These are phyloP conservation scores for Actenoides lindsayi DNA, from an alignment of 2,113 vertebrate genomes.

Conservation along the genomic window DNA sequence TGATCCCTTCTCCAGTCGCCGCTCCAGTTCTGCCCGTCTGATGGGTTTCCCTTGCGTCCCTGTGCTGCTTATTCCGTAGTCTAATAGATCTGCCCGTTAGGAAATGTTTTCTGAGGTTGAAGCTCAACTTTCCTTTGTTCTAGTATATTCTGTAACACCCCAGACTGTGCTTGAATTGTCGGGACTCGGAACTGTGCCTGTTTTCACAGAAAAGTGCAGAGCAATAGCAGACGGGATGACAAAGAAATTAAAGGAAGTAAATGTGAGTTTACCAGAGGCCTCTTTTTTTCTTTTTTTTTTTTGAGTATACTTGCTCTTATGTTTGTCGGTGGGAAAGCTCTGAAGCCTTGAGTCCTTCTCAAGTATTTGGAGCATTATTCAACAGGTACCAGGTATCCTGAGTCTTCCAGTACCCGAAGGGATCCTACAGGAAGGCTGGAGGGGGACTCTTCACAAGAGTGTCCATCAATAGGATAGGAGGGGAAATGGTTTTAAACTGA, in stretches of 20 bases:
- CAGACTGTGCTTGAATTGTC: background rate
- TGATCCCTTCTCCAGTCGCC: background rate
- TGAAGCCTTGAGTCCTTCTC: background rate
- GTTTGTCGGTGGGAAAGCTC: background rate
- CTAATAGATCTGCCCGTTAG: background rate
- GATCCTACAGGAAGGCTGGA: too few species aligned
- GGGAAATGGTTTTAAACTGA: too few species aligned
- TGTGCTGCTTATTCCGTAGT: background rate
- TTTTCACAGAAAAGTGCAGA: background rate
- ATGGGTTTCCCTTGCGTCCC: background rate
- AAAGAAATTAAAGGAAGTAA: background rate
- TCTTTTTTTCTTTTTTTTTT: background rate
- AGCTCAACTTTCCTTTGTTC: background rate
- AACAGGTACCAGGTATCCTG: background rate
- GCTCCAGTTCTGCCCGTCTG: background rate
- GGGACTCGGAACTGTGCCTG: background rate
- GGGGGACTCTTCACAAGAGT: too few species aligned
- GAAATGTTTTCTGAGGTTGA: background rate
- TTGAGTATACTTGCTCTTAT: rapidly evolving
- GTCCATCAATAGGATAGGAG: too few species aligned
- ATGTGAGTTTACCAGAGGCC: background rate
- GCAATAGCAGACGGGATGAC: background rate
- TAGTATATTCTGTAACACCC: background rate
- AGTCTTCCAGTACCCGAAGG: background rate
- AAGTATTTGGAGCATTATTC: background rate